phyloP scores from a whole-genome alignment of 35 echinoderm and acorn worm species.

The Eucidaris tribuloides region DNA sequence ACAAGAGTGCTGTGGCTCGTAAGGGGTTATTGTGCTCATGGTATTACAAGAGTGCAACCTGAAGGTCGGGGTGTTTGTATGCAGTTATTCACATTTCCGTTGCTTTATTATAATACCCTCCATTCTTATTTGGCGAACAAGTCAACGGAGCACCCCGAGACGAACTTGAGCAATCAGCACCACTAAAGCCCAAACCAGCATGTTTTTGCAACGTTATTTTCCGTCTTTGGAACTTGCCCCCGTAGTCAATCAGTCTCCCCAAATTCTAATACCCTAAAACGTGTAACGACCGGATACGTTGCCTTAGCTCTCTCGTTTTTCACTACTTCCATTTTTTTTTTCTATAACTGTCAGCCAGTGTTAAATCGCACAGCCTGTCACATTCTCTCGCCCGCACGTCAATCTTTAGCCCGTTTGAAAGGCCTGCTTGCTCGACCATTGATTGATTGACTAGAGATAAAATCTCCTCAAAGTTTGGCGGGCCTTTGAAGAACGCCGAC shows the following conservation, averaged over 20 bases:
- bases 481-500: conserved; percentile 43
- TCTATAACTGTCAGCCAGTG: conserved; percentile 55
- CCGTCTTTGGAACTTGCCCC: not conserved
- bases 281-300: conserved; percentile 13
- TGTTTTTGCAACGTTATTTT: conserved; percentile 28
- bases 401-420: conserved; percentile 36
- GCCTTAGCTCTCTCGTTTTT: not conserved
- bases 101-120: too few relatives aligned
- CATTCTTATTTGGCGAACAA: too few relatives aligned
- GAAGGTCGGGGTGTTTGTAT: too few relatives aligned
- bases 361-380: conserved; percentile 19
- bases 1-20: too few relatives aligned
- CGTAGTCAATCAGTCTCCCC: conserved; percentile 23
- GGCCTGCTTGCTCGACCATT: conserved; percentile 56
- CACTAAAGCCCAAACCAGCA: conserved; percentile 10
- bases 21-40: too few relatives aligned
- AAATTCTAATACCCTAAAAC: not conserved
- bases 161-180: conserved; percentile 6
- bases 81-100: too few relatives aligned
- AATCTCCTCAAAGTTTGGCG: conserved; percentile 34
- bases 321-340: conserved; percentile 2
- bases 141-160: conserved; percentile 5
- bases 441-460: conserved; percentile 76
- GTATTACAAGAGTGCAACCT: too few relatives aligned
- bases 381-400: not conserved